Evolutionary conservation across 2,113 vertebrate genomes (phyloP).

Genomic region (Speoplatyrhinus poulsoni): DNA sequence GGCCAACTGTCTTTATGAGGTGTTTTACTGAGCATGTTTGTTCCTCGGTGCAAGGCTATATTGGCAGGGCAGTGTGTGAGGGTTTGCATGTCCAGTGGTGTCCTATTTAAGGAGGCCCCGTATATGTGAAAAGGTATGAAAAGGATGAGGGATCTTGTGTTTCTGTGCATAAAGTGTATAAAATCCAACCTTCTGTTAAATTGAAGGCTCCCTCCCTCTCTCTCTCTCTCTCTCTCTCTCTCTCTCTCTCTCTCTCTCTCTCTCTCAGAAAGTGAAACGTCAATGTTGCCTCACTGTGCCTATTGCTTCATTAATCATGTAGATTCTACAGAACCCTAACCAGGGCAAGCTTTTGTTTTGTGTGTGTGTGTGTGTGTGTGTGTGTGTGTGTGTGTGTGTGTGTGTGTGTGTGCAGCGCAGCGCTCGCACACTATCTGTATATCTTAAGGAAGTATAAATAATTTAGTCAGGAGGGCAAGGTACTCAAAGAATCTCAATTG

Average conservation of each 20-base stretch:
- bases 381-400: constrained; percentile 23
- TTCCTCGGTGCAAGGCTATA: neutral
- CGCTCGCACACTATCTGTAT: constrained; percentile 15
- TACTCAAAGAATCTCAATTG: constrained; percentile 72
- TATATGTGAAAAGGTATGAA: constrained; percentile 4
- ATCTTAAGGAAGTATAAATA: constrained; percentile 73
- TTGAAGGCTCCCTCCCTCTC: neutral
- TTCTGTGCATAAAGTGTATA: constrained; percentile 31
- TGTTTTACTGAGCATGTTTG: neutral
- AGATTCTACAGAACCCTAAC: constrained; percentile 51
- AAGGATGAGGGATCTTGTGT: constrained; percentile 35
- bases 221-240: constrained; percentile 1
- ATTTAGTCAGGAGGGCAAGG: constrained; percentile 53
- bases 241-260: neutral
- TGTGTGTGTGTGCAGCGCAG: neutral
- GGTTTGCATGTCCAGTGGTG: constrained; percentile 12
- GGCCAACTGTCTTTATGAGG: no score
- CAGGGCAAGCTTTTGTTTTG: constrained; percentile 62
- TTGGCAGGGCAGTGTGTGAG: neutral
- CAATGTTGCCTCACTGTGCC: constrained; percentile 56
- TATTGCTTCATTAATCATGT: constrained; percentile 68
- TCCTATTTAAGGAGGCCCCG: constrained; percentile 30
- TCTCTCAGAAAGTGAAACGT: constrained; percentile 68
- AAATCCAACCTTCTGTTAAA: neutral
- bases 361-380: constrained; percentile 21